phyloP scores from a whole-genome alignment of 2,888 invertebrate species.

The Drosophila incognita region DNA sequence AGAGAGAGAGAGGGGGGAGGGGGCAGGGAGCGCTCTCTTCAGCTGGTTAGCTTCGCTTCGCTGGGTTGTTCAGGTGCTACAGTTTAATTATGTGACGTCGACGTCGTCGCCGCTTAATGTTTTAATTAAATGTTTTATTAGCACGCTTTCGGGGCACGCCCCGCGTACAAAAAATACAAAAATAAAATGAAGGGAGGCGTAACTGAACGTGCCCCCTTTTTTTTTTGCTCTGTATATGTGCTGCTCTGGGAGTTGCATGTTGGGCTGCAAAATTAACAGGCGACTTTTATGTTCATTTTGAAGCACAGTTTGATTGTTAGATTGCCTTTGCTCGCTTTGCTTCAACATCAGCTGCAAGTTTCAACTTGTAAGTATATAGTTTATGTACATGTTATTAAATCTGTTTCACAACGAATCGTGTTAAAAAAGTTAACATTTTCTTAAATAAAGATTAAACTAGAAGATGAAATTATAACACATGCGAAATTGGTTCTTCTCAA shows the following conservation, averaged over 20 bases:
- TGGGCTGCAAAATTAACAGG: conserved; percentile 27
- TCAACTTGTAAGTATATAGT: background rate
- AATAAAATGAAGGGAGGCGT: background rate
- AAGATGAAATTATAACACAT: background rate
- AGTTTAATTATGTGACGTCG: conserved; percentile 64
- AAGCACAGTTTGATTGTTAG: conserved; percentile 33
- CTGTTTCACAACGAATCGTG: background rate
- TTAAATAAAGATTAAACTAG: background rate
- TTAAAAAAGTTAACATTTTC: background rate
- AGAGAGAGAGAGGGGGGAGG: conserved; percentile 7
- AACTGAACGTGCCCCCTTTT: conserved; percentile 31
- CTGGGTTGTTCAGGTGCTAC: conserved; percentile 64
- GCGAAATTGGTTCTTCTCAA: background rate
- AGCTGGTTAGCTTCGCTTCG: conserved; percentile 43
- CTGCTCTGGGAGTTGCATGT: conserved; percentile 28
- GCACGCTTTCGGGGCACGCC: conserved; percentile 66
- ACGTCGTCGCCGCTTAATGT: conserved; percentile 63
- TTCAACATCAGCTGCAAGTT: background rate
- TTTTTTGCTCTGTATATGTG: conserved; percentile 2
- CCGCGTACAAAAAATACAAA: conserved; percentile 2
- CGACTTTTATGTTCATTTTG: conserved; percentile 28
- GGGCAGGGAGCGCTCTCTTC: conserved; percentile 28
- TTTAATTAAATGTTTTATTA: conserved; percentile 81
- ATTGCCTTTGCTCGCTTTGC: conserved; percentile 9
- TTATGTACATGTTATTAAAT: background rate